Base-by-base conservation (phyloP, 2,888 invertebrate species). In the Amiota minor region DNA sequence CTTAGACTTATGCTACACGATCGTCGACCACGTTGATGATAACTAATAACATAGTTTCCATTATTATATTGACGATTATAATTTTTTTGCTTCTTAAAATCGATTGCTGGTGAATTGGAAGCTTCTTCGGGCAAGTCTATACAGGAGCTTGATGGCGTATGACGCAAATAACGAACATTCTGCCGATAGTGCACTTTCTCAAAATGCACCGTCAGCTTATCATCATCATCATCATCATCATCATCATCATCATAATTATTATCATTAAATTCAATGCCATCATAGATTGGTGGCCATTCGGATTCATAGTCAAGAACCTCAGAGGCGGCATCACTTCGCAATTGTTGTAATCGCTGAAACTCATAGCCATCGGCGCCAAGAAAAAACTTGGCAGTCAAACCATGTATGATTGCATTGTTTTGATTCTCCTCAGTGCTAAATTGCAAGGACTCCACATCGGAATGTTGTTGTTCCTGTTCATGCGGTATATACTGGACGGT, bases 61-160 rank as follows among this genome's bases (percentile, higher is more conserved):
- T 18, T 11, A 2, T 65, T 53, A 49, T 23, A 23, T 2, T 72
- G 75, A 53, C 75, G 74, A 49, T 59, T 18, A 53, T 67, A 46
- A 9, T 70, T 69, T 68, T 72, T 23, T 71, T 14, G 64, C 59
- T 70, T 23, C 71, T 50, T 14, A 59, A 61, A 62, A 50, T 56
- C 47, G 55, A 10, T 73, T 62, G 62, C 76, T 18, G 83, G 80
- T 73, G 78, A 72, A 12, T 14, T 14, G 1, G 47, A 50, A n/a
- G 47, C 50, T 6, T 12, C 6, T 45, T 12, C 35, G 4, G 76
- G 76, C 50, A 83, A 73, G 56, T 87, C 86, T 59, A 86, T 75
- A 70, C 88, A 89, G 70, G 89, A 86, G 72, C 82, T 88, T 72
- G 89, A 88, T 71, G 89, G 90, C 49, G 90, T 88, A 67, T 89